Percentiles rank a stretch among this genome's conserved stretches.
These are phyloP conservation scores for Ctenoplectra terminalis DNA, from an alignment of 1,140 invertebrate genomes.

Conservation along the genomic window DNA sequence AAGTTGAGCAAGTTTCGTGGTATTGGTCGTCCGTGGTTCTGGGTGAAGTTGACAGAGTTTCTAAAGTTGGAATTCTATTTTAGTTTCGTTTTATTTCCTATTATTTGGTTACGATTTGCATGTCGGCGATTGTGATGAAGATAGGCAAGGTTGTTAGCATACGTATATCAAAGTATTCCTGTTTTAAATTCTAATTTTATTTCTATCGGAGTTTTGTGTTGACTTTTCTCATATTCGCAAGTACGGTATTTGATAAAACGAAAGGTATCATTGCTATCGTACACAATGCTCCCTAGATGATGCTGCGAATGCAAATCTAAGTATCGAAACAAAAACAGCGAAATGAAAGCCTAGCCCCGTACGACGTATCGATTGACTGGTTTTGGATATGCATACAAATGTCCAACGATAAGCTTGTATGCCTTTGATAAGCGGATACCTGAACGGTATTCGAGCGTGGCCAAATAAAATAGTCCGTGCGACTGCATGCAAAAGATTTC, in stretches of 20 bases:
- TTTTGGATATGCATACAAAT: constrained; percentile 21
- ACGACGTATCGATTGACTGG: constrained; percentile 15
- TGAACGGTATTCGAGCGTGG: constrained; percentile 6
- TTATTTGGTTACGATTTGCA: not conserved
- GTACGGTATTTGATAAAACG: no score
- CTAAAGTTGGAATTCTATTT: not conserved
- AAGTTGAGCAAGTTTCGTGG: not conserved
- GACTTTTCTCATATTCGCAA: no score
- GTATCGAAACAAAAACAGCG: not conserved
- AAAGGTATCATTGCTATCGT: not conserved
- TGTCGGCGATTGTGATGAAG: not conserved
- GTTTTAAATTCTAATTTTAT: no score
- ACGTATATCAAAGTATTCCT: no score
- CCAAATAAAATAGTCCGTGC: not conserved
- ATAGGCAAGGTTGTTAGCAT: no score
- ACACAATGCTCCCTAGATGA: not conserved
- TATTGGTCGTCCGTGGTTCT: not conserved
- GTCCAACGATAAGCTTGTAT: constrained; percentile 3
- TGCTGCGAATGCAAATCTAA: not conserved
- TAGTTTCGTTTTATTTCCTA: no score
- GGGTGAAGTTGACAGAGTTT: not conserved
- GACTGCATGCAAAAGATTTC: constrained; percentile 11
- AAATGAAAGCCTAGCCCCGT: not conserved
- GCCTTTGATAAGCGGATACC: constrained; percentile 14
- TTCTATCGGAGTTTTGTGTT: no score